phyloP scores from a whole-genome alignment of 2,797 vertebrate genomes.

The Austrolebias charrua region DNA sequence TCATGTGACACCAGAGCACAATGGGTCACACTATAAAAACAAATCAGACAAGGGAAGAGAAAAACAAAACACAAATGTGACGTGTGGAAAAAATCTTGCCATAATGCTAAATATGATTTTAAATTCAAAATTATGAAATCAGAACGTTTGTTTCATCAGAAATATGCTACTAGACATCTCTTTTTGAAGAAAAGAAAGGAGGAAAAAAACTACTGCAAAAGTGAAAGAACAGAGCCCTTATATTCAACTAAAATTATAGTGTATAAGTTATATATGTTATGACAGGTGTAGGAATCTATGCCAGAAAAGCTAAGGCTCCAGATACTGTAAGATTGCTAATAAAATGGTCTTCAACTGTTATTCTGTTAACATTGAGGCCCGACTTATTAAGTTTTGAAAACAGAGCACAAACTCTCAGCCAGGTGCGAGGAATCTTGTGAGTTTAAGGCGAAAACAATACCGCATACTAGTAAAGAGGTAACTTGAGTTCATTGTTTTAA shows the following conservation, averaged over 20 bases:
- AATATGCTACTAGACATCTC: no score
- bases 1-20: conserved; percentile 35
- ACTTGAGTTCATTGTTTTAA: conserved; percentile 22
- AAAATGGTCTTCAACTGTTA: conserved; percentile 33
- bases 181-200: no score
- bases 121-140: background rate
- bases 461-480: conserved; percentile 19
- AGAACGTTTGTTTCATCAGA: background rate
- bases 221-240: no score
- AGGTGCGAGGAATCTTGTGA: conserved; percentile 31
- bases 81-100: conserved; percentile 5
- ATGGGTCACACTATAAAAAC: conserved; percentile 3
- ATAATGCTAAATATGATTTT: background rate
- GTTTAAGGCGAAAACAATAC: conserved; percentile 12
- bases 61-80: background rate
- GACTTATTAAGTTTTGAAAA: conserved; percentile 51
- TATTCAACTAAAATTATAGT: no score
- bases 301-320: no score
- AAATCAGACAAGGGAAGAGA: background rate
- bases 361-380: conserved; percentile 37
- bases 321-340: conserved; percentile 35
- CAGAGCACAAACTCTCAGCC: conserved; percentile 54
- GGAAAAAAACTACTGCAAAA: no score
- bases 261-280: conserved; percentile 1
- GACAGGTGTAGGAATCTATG: conserved; percentile 15